Percentiles rank a stretch among this genome's conserved stretches.
Conservation (phyloP, 2,888 invertebrate genomes). For the Drosophila buzzatii region DNA sequence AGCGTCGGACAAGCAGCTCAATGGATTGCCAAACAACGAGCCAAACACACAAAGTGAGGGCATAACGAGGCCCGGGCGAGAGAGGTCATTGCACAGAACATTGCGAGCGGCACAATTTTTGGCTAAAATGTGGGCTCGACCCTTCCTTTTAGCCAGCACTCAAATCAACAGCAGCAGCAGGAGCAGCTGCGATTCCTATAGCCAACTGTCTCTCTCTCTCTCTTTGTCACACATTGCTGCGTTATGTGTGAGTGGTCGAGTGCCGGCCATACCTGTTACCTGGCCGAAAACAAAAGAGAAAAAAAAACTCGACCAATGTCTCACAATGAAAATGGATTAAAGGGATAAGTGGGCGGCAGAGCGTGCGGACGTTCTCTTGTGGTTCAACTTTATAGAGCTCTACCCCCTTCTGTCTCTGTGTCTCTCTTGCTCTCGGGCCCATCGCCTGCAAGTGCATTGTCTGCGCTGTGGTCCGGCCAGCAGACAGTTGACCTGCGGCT, state of each 20-base stretch:
- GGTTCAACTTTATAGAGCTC: neutral
- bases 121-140: constrained; percentile 31
- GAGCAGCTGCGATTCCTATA: constrained; percentile 11
- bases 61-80: neutral
- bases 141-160: constrained; percentile 39
- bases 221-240: neutral
- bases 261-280: constrained; percentile 18
- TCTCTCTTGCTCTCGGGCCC: neutral
- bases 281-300: constrained; percentile 13
- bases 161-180: constrained; percentile 46
- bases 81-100: constrained; percentile 6
- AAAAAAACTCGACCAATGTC: constrained; percentile 5
- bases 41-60: neutral
- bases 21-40: constrained; percentile 45
- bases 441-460: neutral
- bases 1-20: constrained; percentile 36
- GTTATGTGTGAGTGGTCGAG: constrained; percentile 8
- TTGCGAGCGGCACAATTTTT: constrained; percentile 20
- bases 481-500: constrained; percentile 22
- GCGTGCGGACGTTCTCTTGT: constrained; percentile 3
- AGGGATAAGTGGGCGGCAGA: constrained; percentile 50
- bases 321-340: constrained; percentile 65
- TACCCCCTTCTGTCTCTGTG: neutral
- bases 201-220: neutral
- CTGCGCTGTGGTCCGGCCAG: constrained; percentile 26